Conservation (phyloP, 2,797 vertebrate species). For the Mareca strepera region DNA sequence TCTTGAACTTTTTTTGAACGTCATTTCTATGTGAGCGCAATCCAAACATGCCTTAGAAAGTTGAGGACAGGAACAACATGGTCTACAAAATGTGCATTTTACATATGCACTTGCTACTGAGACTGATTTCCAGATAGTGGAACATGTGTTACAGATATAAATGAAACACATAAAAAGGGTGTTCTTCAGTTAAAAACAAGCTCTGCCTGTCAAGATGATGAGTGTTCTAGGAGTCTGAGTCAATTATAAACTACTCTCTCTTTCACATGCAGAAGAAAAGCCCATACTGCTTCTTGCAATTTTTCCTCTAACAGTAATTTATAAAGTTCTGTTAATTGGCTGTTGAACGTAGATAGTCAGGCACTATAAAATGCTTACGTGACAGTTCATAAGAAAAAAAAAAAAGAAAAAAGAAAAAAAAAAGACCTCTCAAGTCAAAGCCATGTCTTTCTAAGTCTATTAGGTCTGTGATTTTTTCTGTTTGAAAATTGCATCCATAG, state of each 20-base stretch:
- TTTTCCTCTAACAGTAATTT: constrained; percentile 19
- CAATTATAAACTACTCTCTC: constrained; percentile 38
- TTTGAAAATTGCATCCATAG: not conserved
- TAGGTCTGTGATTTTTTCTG: not conserved
- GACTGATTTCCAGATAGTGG: constrained; percentile 48
- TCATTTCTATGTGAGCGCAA: not conserved
- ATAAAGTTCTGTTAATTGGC: constrained; percentile 38
- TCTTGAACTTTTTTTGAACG: constrained; percentile 17
- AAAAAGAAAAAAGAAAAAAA: not conserved
- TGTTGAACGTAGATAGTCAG: not conserved
- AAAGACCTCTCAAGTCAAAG: constrained; percentile 2
- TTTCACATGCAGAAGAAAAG: constrained; percentile 16
- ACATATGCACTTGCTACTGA: not conserved
- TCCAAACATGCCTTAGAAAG: constrained; percentile 3
- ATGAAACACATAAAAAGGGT: constrained; percentile 43
- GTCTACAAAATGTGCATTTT: not conserved
- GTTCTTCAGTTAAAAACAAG: constrained; percentile 61
- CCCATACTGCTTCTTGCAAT: constrained; percentile 4
- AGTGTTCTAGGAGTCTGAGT: constrained; percentile 45
- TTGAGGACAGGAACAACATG: not conserved
- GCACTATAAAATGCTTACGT: not conserved
- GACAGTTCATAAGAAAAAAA: not conserved
- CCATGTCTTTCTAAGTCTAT: not conserved
- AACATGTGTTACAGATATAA: constrained; percentile 55
- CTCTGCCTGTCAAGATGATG: constrained; percentile 56